Conservation (phyloP, 2,113 vertebrate species). For the Taxidea taxus region DNA sequence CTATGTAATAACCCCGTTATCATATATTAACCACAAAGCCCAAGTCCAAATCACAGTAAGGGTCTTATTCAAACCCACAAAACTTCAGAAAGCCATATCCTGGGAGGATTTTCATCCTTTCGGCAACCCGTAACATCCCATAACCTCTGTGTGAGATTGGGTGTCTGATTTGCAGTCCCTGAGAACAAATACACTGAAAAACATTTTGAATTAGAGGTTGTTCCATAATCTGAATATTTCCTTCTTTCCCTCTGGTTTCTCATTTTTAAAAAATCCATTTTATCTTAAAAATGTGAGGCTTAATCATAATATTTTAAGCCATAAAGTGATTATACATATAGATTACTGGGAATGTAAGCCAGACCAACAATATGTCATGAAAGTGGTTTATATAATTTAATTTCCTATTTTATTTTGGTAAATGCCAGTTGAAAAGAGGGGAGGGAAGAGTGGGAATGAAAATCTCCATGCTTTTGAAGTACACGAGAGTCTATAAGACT, state of each 20-base stretch:
- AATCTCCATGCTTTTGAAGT: slow-evolving; percentile 31
- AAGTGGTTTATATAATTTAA: slow-evolving; percentile 55
- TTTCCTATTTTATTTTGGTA: slow-evolving; percentile 66
- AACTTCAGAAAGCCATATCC: slow-evolving; percentile 55
- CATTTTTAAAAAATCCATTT: slow-evolving; percentile 26
- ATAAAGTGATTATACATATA: slow-evolving; percentile 62
- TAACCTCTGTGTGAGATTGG: background rate
- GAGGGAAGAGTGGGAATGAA: background rate
- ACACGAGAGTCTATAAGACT: background rate
- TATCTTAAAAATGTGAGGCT: slow-evolving; percentile 56
- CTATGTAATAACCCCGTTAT: slow-evolving; percentile 83
- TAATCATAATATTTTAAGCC: slow-evolving; percentile 58
- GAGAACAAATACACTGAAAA: background rate
- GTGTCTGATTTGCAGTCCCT: background rate
- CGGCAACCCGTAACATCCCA: background rate
- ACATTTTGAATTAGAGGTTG: background rate
- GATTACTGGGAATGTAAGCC: slow-evolving; percentile 49
- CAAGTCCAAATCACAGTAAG: slow-evolving; percentile 77
- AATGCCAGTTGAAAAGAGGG: slow-evolving; percentile 51
- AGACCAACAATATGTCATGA: slow-evolving; percentile 52
- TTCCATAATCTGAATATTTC: background rate
- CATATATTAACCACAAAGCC: slow-evolving; percentile 81
- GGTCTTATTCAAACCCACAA: slow-evolving; percentile 71
- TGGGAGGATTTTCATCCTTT: slow-evolving; percentile 52
- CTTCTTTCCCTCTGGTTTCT: slow-evolving; percentile 1